Evolutionary conservation across 2,888 invertebrate genomes (phyloP), one percentile per base, ranked within the genome.

Genomic region (Suillia variegata): DNA sequence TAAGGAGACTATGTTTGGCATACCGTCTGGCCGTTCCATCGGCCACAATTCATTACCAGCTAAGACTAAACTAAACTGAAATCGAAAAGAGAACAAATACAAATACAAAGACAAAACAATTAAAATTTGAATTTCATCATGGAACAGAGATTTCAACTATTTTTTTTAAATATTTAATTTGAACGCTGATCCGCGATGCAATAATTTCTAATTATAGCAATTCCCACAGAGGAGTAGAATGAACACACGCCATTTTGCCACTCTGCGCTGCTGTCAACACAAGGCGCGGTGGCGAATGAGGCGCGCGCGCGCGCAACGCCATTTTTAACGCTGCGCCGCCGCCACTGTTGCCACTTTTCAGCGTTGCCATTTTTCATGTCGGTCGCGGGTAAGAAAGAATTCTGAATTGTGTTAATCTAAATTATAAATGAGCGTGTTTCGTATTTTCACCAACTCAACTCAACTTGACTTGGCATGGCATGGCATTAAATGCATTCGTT

Each of bases 1-100:
- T 79, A 96, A 84, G 59, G 93, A 88, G 76, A 93, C 92, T 80
- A 95, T 94, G 76, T 93, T 90, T 65, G 94, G 93, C 93, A 94
- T 93, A 67, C 92, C 93, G 57, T 91, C 89, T 22, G 94, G 93
- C 82, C 93, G 85, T 73, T 94, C 93, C 85, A 92, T 85, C 45
- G 94, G 93, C 94, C 94, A 94, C 78, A 93, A 85, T 82, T 93
- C 93, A 73, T 90, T 89, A 66, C 86, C 87, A 76, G 81, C 82
- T 82, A 81, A 74, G 70, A 82, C 82, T 81, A 82, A 76, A 80
- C 80, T 82, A 79, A 82, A 78, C 83, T 82, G 75, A 45, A 77
- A 71, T 10, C 4, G 64, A 21, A 67, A 64, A 38, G 58, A 63
- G 13, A 59, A 63, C 13, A 15, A 58, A n/a, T n/a, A n/a, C n/a